A percentile compares a stretch with the other conserved stretches of the same genome.
Conservation (phyloP, 1,140 invertebrate genomes). For the Meloidogyne hapla region DNA sequence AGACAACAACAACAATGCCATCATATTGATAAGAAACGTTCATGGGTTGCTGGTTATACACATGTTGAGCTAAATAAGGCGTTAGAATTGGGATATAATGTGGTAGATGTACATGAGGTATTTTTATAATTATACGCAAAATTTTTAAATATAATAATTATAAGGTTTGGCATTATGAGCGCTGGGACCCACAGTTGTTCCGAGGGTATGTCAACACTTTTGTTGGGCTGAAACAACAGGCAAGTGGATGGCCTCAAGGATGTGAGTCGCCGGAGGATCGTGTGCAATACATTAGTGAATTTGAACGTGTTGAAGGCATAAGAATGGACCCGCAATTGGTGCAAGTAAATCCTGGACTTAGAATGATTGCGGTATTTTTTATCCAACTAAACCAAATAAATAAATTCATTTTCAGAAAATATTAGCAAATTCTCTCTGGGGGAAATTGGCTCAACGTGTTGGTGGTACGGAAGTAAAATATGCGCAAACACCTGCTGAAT, state of each 20-base stretch:
- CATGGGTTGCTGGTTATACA: slow-evolving; percentile 14
- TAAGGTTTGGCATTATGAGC: not conserved
- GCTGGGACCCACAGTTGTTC: not conserved
- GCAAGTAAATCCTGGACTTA: slow-evolving; percentile 18
- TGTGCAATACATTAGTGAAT: too few relatives aligned
- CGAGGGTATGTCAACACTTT: not conserved
- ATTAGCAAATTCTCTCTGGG: slow-evolving; percentile 29
- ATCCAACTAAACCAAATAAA: too few relatives aligned
- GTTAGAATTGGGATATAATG: slow-evolving; percentile 20
- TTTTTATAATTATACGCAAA: not conserved
- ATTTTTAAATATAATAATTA: not conserved
- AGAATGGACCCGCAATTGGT: not conserved
- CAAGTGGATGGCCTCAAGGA: not conserved
- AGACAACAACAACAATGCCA: not conserved
- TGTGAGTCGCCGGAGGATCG: not conserved
- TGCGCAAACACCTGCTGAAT: slow-evolving; percentile 12
- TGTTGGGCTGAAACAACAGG: not conserved
- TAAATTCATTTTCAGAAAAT: not conserved
- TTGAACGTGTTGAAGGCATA: slow-evolving; percentile 20
- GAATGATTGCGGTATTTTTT: slow-evolving; percentile 13
- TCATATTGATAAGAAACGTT: not conserved
- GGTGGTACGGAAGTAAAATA: slow-evolving; percentile 2
- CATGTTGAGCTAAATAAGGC: slow-evolving; percentile 26
- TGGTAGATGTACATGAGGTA: slow-evolving; percentile 30
- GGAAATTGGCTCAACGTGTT: slow-evolving; percentile 24